Percentiles rank a stretch among this genome's conserved stretches.
These are phyloP conservation scores for Phaenicophaeus curvirostris DNA, from an alignment of 2,797 vertebrate species.

Conservation along the genomic window DNA sequence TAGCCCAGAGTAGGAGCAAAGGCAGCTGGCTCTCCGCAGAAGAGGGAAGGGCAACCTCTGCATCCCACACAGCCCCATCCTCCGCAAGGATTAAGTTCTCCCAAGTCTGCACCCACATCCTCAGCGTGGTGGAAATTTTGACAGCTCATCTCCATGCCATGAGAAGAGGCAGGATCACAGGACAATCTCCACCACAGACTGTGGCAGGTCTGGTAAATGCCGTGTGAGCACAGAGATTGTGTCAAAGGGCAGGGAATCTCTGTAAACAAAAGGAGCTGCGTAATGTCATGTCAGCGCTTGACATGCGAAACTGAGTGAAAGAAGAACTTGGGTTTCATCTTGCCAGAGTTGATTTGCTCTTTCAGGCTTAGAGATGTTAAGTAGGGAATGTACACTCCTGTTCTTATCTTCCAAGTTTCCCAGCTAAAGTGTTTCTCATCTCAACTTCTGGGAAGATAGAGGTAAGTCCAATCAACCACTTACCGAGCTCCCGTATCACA, in stretches of 20 bases:
- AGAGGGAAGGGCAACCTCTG: background rate
- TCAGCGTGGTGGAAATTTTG: background rate
- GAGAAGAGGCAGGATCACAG: background rate
- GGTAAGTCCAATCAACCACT: background rate
- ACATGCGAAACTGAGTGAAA: background rate
- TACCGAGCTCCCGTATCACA: background rate
- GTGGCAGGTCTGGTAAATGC: background rate
- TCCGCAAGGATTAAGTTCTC: background rate
- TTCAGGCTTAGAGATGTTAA: background rate
- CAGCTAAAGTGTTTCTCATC: background rate
- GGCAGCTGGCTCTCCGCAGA: background rate
- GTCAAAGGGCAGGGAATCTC: background rate
- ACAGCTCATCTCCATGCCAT: background rate
- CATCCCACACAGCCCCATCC: rapidly evolving
- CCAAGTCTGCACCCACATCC: background rate
- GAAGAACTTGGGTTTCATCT: background rate
- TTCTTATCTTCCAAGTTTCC: background rate
- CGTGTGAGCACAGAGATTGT: background rate
- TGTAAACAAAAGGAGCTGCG: background rate
- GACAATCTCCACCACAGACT: background rate
- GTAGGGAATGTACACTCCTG: background rate
- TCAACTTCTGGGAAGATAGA: background rate
- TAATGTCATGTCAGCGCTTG: rapidly evolving
- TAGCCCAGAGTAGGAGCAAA: background rate
- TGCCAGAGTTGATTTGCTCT: background rate